Base-by-base conservation (phyloP, 2,797 vertebrate species). In the Protosalanx chinensis region DNA sequence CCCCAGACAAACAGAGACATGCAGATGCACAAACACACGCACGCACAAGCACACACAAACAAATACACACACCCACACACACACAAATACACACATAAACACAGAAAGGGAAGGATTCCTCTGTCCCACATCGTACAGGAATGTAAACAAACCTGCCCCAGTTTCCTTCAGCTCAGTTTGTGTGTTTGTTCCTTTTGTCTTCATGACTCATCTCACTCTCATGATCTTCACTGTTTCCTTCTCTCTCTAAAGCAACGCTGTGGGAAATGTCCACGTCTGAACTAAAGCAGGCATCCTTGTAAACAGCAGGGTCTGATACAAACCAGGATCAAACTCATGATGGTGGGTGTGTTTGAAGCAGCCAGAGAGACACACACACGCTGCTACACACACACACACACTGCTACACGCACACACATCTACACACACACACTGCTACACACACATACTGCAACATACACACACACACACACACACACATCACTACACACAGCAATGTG, bases 101-200 rank as follows among this genome's bases (percentile, higher is more conserved):
- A 79, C 62, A 49, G 8, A 82, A 33, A 63, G 72, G 76, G 69
- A 77, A 79, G 75, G 79, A 72, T 74, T 81, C 79, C 80, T 72
- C 83, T 73, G 78, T 83, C 84, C 77, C 70, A 79, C 85, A 84
- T 82, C 72, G 67, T 74, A 46, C 76, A 87, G 86, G 88, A 92
- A 93, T 91, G 89, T 88, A 90, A 91, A 93, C 89, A 92, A 91
- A 89, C 88, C 80, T 59, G 61, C 8, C 57, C 27, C n/a, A 20
- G 8, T 33, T 16, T 3, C n/a, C 56, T 2, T 46, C 41, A 46
- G 41, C 41, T 46, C 41, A 46, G 41, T 46, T 18, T 64, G 62
- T 64, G 62, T 35, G 62, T 64, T 15, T 64, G 62, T 64, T 30
- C 35, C 3, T 64, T 16, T 30, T 61, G 59, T 56, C n/a, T 1